Percentiles rank a stretch among this genome's conserved stretches.
Evolutionary conservation across 2,797 vertebrate species (phyloP).

Genomic region (Anabas testudineus): DNA sequence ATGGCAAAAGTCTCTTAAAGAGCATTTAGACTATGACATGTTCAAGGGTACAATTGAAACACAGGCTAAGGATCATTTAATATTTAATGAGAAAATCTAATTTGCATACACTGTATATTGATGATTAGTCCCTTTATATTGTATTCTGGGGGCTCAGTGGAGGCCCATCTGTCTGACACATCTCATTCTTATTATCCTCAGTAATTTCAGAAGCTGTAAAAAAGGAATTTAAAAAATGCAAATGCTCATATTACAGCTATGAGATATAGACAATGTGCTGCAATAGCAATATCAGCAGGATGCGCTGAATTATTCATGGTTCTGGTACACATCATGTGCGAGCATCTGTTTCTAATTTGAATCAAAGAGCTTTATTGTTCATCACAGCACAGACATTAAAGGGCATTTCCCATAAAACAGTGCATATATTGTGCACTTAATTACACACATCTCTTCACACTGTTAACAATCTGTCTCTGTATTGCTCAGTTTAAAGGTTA

Average conservation of each 20-base stretch:
- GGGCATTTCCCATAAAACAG: conserved; percentile 50
- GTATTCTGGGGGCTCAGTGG: conserved; percentile 2
- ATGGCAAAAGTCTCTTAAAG: conserved; percentile 28
- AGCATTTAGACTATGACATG: conserved; percentile 17
- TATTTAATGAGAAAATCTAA: conserved; percentile 27
- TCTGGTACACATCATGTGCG: conserved; percentile 46
- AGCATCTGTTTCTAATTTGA: conserved; percentile 71
- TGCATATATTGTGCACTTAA: conserved; percentile 42
- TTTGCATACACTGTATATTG: conserved; percentile 3
- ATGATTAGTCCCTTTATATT: conserved; percentile 19
- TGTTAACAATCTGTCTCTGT: conserved; percentile 33
- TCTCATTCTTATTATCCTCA: conserved; percentile 46
- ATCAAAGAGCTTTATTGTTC: conserved; percentile 66
- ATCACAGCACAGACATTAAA: conserved; percentile 59
- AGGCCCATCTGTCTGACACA: conserved; percentile 17
- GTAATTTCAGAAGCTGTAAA: conserved; percentile 51
- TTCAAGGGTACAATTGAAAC: conserved; percentile 15
- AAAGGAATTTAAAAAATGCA: conserved; percentile 45
- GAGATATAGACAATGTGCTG: conserved; percentile 30
- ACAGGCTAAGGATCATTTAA: conserved; percentile 31
- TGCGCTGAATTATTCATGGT: conserved; percentile 58
- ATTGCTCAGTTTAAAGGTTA: conserved; percentile 33
- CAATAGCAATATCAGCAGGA: conserved; percentile 47
- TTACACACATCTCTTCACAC: conserved; percentile 39
- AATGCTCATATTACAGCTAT: conserved; percentile 45